Percentiles rank a stretch among this genome's conserved stretches.
These are phyloP conservation scores for Autographa gamma DNA, from an alignment of 2,888 invertebrate genomes.

Conservation along the genomic window DNA sequence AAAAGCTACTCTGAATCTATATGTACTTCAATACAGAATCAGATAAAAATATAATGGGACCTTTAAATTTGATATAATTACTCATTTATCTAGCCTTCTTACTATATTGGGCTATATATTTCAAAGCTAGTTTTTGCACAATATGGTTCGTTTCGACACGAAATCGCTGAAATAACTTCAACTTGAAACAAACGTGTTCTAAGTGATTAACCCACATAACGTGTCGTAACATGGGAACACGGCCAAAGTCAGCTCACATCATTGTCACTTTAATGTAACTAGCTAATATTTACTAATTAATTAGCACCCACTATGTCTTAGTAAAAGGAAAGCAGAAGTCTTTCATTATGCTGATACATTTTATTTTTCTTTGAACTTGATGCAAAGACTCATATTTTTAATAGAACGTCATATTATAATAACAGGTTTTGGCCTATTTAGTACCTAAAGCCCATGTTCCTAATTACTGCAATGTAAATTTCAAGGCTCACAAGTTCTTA, in stretches of 20 bases:
- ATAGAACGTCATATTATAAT: too few species aligned
- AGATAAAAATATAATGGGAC: too few species aligned
- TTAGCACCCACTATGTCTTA: background rate
- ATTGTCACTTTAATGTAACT: slow-evolving; percentile 28
- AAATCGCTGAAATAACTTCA: slow-evolving; percentile 14
- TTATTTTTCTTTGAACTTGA: too few species aligned
- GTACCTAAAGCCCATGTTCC: background rate
- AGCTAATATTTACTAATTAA: slow-evolving; percentile 14
- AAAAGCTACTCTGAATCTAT: too few species aligned
- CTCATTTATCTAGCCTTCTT: background rate
- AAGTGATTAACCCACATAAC: slow-evolving; percentile 33
- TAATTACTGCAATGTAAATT: slow-evolving; percentile 1
- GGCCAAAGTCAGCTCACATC: slow-evolving; percentile 45
- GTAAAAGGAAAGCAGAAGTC: background rate
- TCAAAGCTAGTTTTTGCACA: slow-evolving; percentile 6
- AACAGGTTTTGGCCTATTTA: background rate
- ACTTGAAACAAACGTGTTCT: slow-evolving; percentile 18
- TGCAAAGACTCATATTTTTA: too few species aligned
- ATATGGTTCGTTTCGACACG: background rate
- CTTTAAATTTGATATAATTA: too few species aligned
- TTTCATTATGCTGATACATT: background rate
- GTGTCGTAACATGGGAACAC: slow-evolving; percentile 41
- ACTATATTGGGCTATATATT: background rate
- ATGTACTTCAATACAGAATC: too few species aligned
- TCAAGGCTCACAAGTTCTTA: background rate